Percentiles rank a stretch among this genome's conserved stretches.
These are phyloP conservation scores for Tenthredo livida DNA, from an alignment of 2,888 invertebrate species.

Conservation along the genomic window DNA sequence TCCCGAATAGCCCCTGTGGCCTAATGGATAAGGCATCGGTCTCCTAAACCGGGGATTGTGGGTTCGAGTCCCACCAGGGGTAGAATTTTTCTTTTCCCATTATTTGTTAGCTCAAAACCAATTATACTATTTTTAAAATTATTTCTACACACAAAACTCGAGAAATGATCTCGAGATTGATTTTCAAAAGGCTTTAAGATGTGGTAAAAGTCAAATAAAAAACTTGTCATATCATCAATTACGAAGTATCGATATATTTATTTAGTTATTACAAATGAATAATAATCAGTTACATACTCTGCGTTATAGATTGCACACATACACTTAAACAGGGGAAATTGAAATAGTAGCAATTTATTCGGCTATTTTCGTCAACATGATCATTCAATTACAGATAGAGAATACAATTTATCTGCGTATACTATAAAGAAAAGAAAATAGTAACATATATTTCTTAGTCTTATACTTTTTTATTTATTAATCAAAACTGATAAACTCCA, in stretches of 20 bases:
- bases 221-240: neutral
- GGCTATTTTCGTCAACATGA: neutral
- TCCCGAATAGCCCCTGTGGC: slow-evolving; percentile 85
- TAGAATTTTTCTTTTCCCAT: slow-evolving; percentile 73
- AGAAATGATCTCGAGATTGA: neutral
- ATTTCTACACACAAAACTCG: neutral
- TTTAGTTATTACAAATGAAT: neutral
- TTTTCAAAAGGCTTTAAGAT: neutral
- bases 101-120: neutral
- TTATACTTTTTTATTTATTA: neutral
- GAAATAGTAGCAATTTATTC: neutral
- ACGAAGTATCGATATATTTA: neutral
- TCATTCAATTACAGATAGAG: neutral
- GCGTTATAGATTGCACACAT: neutral
- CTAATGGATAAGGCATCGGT: slow-evolving; percentile 92
- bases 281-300: neutral
- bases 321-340: neutral
- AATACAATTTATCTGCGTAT: neutral
- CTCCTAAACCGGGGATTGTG: slow-evolving; percentile 92
- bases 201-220: neutral
- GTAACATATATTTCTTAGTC: no score
- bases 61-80: slow-evolving; percentile 94
- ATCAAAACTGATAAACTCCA: neutral
- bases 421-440: neutral
- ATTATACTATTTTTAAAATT: neutral